A percentile compares a stretch with the other conserved stretches of the same genome.
These are phyloP conservation scores for Tyto alba DNA, from an alignment of 2,113 vertebrate genomes.

Conservation along the genomic window DNA sequence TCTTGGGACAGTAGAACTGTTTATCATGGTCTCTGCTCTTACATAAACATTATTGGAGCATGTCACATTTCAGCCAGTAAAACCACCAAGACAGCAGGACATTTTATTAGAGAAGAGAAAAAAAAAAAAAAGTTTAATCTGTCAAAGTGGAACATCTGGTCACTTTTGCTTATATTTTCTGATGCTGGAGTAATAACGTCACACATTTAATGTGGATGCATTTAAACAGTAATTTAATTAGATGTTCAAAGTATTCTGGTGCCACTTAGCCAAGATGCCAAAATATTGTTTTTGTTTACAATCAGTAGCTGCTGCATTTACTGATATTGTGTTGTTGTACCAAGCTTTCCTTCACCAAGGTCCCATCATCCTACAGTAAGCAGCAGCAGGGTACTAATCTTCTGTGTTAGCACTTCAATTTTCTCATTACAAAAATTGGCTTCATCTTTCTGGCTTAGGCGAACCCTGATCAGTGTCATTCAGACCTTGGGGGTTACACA, in stretches of 20 bases:
- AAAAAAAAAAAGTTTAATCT: neutral
- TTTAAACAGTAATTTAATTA: slow-evolving; percentile 8
- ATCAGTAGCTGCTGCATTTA: neutral
- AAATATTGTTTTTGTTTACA: neutral
- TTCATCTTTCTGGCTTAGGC: slow-evolving; percentile 3
- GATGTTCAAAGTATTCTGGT: neutral
- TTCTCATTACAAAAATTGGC: slow-evolving; percentile 57
- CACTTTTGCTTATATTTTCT: slow-evolving; percentile 2
- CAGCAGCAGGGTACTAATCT: neutral
- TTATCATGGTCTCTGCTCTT: neutral
- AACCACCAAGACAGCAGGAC: slow-evolving; percentile 25
- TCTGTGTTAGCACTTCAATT: neutral
- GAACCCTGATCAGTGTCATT: neutral
- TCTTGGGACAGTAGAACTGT: neutral
- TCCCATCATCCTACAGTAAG: neutral
- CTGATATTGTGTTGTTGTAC: neutral
- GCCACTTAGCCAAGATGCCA: neutral
- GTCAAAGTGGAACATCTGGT: slow-evolving; percentile 45
- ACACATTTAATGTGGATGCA: neutral
- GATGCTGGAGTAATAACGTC: neutral
- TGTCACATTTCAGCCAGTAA: neutral
- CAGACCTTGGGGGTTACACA: neutral
- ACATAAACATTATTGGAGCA: neutral
- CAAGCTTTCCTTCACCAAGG: neutral
- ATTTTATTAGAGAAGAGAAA: neutral